Conservation (phyloP, 2,797 vertebrate species). For the Tinamus major region DNA sequence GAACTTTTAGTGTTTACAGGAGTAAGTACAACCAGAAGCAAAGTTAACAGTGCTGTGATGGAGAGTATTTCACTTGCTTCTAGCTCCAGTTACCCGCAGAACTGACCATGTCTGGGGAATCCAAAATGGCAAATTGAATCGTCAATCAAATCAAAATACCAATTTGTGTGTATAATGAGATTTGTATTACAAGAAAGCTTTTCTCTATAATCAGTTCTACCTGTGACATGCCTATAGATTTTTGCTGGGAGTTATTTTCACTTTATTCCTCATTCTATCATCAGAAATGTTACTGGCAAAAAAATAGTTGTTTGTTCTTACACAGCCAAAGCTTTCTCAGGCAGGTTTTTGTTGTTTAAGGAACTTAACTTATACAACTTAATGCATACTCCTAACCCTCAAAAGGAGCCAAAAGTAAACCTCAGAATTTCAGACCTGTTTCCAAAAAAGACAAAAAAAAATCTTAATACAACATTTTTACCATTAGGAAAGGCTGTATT, state of each 20-base stretch:
- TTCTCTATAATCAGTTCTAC: neutral
- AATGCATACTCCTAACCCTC: neutral
- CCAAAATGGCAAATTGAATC: neutral
- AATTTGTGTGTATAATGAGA: neutral
- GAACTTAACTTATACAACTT: neutral
- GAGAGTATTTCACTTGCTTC: neutral
- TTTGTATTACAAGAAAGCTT: neutral
- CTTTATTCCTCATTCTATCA: neutral
- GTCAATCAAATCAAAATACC: conserved; percentile 24
- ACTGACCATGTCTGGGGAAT: neutral
- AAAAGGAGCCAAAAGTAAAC: neutral
- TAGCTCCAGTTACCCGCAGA: neutral
- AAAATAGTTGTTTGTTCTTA: neutral
- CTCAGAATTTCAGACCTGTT: neutral
- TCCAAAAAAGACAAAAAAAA: too few relatives aligned
- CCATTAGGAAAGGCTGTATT: neutral
- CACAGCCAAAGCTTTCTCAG: neutral
- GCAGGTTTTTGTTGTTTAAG: neutral
- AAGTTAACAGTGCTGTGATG: neutral
- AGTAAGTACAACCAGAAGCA: neutral
- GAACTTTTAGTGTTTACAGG: neutral
- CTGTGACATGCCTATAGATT: neutral
- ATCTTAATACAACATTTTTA: neutral
- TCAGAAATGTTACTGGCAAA: neutral
- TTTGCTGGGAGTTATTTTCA: neutral